Conservation (phyloP, 1,140 invertebrate species). For the Drepana arcuata region DNA sequence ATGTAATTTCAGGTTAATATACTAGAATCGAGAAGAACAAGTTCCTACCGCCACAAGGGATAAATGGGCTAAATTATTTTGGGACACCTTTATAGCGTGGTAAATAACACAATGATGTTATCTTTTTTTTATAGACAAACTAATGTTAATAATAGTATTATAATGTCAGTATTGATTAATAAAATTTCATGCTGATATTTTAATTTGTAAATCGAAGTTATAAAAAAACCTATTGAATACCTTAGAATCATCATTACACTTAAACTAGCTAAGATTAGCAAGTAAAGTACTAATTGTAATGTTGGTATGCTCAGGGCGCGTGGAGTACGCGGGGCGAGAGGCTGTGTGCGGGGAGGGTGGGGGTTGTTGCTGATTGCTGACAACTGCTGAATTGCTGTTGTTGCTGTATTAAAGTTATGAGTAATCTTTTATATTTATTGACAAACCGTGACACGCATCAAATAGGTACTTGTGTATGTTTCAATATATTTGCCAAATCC, state of each 20-base stretch:
- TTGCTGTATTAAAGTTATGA: constrained; percentile 68
- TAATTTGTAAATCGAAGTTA: too few species aligned
- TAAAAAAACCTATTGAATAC: neutral
- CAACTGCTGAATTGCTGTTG: constrained; percentile 67
- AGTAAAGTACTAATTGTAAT: constrained; percentile 50
- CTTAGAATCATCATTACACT: too few species aligned
- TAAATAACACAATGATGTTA: constrained; percentile 28
- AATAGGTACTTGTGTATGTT: constrained; percentile 11
- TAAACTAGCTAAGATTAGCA: too few species aligned
- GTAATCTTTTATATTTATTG: constrained; percentile 67
- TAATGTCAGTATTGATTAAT: too few species aligned
- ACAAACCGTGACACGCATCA: constrained; percentile 48
- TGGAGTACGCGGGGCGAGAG: constrained; percentile 49
- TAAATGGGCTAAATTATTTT: constrained; percentile 49
- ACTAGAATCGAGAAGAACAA: constrained; percentile 41
- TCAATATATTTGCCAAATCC: too few species aligned
- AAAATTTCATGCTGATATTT: too few species aligned
- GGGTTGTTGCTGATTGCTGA: constrained; percentile 56
- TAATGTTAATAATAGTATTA: too few species aligned
- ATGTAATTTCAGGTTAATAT: constrained; percentile 52
- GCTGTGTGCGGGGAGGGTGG: constrained; percentile 47
- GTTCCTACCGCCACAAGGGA: constrained; percentile 30
- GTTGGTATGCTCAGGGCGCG: constrained; percentile 68
- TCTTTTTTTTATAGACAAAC: too few species aligned
- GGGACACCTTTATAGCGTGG: constrained; percentile 42